Conservation (phyloP, 2,888 invertebrate genomes). For the Melinopterus prodromus region DNA sequence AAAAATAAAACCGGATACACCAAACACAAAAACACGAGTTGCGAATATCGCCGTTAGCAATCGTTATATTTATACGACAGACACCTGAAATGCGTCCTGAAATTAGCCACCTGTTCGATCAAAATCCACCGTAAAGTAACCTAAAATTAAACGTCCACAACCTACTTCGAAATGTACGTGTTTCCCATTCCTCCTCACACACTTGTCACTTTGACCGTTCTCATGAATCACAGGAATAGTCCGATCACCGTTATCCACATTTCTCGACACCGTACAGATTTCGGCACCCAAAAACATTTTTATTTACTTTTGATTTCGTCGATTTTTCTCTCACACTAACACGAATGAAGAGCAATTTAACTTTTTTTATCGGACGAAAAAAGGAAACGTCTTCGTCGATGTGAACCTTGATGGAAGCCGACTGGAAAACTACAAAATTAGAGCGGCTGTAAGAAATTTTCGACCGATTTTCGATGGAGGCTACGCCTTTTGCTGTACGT, state of each 20-base stretch:
- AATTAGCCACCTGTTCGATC: conserved; percentile 18
- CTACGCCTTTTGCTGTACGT: conserved; percentile 14
- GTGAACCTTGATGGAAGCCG: conserved; percentile 8
- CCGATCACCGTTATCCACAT: conserved; percentile 20
- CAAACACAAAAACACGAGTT: not conserved
- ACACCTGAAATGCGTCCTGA: conserved; percentile 13
- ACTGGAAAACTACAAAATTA: conserved; percentile 15
- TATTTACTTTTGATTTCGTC: not conserved
- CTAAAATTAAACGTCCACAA: conserved; percentile 29
- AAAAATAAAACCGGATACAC: no score
- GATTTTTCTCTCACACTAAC: not conserved
- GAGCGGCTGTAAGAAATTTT: not conserved
- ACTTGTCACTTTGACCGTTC: conserved; percentile 40
- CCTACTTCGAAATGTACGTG: conserved; percentile 58
- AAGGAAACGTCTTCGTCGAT: not conserved
- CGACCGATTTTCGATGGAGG: conserved; percentile 13
- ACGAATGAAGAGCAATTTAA: not conserved
- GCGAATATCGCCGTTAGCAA: not conserved
- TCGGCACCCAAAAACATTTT: conserved; percentile 57
- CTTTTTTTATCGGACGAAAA: not conserved
- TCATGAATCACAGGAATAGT: conserved; percentile 29
- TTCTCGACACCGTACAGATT: conserved; percentile 49
- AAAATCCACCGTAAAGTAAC: not conserved
- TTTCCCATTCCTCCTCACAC: conserved; percentile 51
- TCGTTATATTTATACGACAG: conserved; percentile 6